Conservation (phyloP, 2,797 vertebrate species). For the Oryzias sinensis region DNA sequence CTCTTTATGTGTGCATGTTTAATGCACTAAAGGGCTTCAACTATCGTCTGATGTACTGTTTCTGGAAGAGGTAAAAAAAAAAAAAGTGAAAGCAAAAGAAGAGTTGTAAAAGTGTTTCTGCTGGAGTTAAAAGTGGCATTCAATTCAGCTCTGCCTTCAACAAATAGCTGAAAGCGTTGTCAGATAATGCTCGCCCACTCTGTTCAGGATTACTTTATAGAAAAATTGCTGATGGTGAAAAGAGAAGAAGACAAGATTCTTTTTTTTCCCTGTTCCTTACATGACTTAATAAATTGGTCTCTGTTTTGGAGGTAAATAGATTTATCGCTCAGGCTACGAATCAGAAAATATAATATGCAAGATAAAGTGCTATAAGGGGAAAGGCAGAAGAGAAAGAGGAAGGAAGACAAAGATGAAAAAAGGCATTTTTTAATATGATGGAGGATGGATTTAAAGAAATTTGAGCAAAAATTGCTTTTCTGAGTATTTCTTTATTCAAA, state of each 20-base stretch:
- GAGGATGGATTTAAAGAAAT: too few species aligned
- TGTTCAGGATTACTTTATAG: constrained; percentile 62
- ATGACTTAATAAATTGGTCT: constrained; percentile 57
- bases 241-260: constrained; percentile 43
- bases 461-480: too few species aligned
- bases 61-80: constrained; percentile 1
- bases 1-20: constrained; percentile 52
- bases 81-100: constrained; percentile 1
- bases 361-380: constrained; percentile 60
- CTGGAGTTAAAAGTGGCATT: constrained; percentile 32
- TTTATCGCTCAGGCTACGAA: constrained; percentile 83
- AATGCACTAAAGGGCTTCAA: constrained; percentile 50
- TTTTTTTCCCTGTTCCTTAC: constrained; percentile 12
- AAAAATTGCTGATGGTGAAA: constrained; percentile 58
- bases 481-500: too few species aligned
- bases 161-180: constrained; percentile 60
- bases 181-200: constrained; percentile 37
- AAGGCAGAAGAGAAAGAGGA: constrained; percentile 41
- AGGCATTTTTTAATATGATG: too few species aligned
- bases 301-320: constrained; percentile 73
- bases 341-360: constrained; percentile 82
- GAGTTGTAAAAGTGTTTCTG: constrained; percentile 22
- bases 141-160: constrained; percentile 45
- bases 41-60: constrained; percentile 55
- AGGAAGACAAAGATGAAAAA: constrained; percentile 4